Evolutionary conservation across 2,888 invertebrate genomes (phyloP).

Genomic region (Sphinx pinastri): DNA sequence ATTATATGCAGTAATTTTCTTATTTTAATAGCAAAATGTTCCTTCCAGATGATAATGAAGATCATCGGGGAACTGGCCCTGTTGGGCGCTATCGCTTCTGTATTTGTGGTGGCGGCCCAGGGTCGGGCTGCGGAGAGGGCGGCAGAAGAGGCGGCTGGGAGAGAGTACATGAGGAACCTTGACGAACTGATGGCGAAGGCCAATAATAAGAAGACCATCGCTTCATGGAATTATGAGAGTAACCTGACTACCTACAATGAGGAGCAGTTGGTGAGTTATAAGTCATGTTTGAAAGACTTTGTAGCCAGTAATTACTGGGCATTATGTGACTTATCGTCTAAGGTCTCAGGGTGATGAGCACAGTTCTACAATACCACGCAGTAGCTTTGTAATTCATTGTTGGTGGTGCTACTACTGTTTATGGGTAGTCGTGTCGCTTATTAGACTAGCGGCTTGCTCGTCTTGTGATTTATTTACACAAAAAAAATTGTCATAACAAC

Average conservation of each 20-base stretch:
- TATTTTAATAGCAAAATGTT: not conserved
- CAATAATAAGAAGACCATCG: constrained; percentile 83
- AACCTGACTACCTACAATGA: constrained; percentile 89
- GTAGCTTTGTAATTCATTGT: too few relatives aligned
- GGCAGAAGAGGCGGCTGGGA: constrained; percentile 83
- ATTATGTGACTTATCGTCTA: too few relatives aligned
- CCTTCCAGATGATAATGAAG: constrained; percentile 70
- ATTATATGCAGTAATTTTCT: too few relatives aligned
- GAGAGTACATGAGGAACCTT: constrained; percentile 84
- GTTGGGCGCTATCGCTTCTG: constrained; percentile 75
- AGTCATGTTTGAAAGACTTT: not conserved
- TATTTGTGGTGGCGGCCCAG: constrained; percentile 76
- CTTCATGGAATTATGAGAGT: constrained; percentile 89
- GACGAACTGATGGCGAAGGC: constrained; percentile 84
- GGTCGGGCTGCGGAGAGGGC: constrained; percentile 76
- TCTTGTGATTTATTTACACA: too few relatives aligned
- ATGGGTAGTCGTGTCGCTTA: too few relatives aligned
- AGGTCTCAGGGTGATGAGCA: too few relatives aligned
- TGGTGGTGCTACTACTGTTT: too few relatives aligned
- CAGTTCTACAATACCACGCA: too few relatives aligned
- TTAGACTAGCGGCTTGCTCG: too few relatives aligned
- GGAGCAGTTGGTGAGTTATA: constrained; percentile 64
- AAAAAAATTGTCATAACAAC: not conserved
- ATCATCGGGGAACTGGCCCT: constrained; percentile 72
- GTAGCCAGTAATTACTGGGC: too few relatives aligned